Conservation (phyloP, 2,113 vertebrate species). For the Noturus placidus region DNA sequence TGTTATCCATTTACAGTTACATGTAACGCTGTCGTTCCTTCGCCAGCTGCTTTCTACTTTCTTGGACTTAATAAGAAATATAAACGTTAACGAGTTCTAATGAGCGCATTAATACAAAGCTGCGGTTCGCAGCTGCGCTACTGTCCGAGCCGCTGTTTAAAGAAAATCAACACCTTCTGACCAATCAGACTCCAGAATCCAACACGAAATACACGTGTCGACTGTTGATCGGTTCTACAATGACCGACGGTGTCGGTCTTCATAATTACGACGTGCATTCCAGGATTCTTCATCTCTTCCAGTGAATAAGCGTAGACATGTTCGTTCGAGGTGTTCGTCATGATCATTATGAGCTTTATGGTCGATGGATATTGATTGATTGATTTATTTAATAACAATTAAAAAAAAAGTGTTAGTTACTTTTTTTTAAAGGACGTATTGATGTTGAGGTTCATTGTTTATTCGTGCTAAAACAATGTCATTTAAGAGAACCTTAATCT, state of each 20-base stretch:
- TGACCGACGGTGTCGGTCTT: neutral
- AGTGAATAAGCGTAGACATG: neutral
- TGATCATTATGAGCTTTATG: too few relatives aligned
- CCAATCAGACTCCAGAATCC: neutral
- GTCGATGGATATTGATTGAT: too few relatives aligned
- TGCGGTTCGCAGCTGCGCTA: neutral
- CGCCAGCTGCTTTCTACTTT: neutral
- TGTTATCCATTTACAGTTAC: neutral
- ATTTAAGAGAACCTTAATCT: constrained; percentile 28
- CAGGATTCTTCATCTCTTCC: neutral
- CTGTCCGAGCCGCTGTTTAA: neutral
- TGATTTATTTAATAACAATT: too few relatives aligned
- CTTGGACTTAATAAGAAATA: neutral
- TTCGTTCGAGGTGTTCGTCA: neutral
- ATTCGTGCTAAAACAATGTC: neutral
- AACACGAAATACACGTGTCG: neutral
- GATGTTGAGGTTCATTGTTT: neutral
- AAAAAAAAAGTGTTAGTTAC: neutral
- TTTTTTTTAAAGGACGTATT: neutral
- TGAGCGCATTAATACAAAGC: neutral
- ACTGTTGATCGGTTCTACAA: neutral
- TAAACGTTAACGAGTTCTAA: neutral
- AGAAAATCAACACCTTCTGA: neutral
- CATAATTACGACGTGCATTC: neutral
- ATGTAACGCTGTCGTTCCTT: neutral